Conservation (phyloP, 2,797 vertebrate genomes). For the Vireo griseus region DNA sequence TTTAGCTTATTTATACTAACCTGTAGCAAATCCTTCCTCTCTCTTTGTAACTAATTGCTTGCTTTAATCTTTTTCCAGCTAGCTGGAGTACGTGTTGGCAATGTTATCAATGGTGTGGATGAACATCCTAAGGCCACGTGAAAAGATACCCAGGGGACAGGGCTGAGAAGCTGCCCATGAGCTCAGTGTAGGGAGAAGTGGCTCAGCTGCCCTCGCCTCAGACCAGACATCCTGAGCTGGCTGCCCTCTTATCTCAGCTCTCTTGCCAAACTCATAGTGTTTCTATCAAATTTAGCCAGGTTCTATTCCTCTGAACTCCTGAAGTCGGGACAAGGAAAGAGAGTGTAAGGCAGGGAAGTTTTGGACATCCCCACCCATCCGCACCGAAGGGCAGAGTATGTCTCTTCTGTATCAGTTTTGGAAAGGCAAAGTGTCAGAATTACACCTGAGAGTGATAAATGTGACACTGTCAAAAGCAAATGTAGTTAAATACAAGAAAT, state of each 20-base stretch:
- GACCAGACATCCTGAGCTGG: background rate
- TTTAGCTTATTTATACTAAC: background rate
- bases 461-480: background rate
- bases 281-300: background rate
- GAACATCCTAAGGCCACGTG: background rate
- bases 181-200: background rate
- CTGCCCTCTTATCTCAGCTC: background rate
- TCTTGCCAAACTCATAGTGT: background rate
- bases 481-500: background rate
- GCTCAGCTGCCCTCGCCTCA: fast-evolving
- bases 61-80: background rate
- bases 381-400: background rate
- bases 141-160: background rate
- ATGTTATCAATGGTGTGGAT: fast-evolving
- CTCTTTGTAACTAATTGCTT: background rate
- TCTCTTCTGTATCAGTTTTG: background rate
- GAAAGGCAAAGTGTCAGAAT: background rate
- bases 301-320: background rate
- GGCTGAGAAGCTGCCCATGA: background rate
- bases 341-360: background rate
- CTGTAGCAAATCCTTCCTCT: background rate
- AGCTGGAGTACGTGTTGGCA: background rate
- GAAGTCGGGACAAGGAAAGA: fast-evolving
- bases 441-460: background rate
- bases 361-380: fast-evolving